These are phyloP conservation scores for Calonectris borealis DNA, from an alignment of 2,113 vertebrate genomes.

Conservation along the genomic window DNA sequence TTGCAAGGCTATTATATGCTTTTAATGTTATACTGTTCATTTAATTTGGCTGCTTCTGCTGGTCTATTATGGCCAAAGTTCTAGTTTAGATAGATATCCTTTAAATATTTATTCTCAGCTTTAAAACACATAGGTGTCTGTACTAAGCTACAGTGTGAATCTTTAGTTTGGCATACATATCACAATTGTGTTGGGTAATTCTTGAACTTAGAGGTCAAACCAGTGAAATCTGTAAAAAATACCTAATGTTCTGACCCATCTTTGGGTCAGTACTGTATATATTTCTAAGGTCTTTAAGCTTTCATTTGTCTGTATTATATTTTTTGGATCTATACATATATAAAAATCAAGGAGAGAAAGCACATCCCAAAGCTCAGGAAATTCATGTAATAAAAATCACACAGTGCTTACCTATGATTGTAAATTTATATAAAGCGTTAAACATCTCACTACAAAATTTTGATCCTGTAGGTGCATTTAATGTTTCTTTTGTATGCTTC, in stretches of 20 bases:
- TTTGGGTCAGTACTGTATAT: not conserved
- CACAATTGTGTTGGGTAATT: not conserved
- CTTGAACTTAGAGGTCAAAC: not conserved
- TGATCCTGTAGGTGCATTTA: not conserved
- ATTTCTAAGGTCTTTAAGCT: not conserved
- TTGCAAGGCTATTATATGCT: not conserved
- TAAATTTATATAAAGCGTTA: not conserved
- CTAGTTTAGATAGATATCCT: not conserved
- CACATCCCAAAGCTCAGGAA: not conserved
- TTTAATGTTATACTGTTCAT: not conserved
- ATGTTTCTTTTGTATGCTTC: not conserved
- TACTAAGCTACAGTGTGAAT: not conserved
- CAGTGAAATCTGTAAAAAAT: not conserved
- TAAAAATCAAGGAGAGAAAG: not conserved
- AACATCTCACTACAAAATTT: not conserved
- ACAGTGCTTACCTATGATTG: not conserved
- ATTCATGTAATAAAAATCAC: not conserved
- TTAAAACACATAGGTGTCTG: not conserved
- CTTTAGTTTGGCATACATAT: not conserved
- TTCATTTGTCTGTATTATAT: not conserved
- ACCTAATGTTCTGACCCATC: not conserved
- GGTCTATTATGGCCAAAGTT: not conserved
- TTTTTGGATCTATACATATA: not conserved
- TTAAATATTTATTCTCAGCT: not conserved
- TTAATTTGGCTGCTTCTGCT: not conserved